Conservation (phyloP, 2,797 vertebrate genomes). For the Sebastes hopkinsi region DNA sequence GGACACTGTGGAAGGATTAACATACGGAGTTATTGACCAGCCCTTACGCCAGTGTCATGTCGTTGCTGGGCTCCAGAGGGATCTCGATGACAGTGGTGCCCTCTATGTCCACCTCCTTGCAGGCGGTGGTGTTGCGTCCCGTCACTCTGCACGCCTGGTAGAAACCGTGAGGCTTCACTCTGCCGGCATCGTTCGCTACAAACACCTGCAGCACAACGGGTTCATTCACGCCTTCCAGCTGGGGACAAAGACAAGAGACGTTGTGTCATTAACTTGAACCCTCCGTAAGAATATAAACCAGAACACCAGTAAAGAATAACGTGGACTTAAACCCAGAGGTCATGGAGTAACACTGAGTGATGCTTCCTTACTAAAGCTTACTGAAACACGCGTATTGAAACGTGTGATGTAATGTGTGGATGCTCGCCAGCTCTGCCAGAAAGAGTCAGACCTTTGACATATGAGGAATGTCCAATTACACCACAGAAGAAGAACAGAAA, state of each 20-base stretch:
- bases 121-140: slow-evolving; percentile 97
- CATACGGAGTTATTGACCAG: not conserved
- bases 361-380: not conserved
- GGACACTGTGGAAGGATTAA: not conserved
- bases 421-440: not conserved
- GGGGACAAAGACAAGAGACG: slow-evolving; percentile 14
- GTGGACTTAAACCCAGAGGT: not conserved
- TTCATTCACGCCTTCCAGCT: slow-evolving; percentile 96
- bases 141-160: slow-evolving; percentile 98
- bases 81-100: slow-evolving; percentile 98
- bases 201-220: slow-evolving; percentile 96
- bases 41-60: slow-evolving; percentile 96
- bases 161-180: slow-evolving; percentile 98
- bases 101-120: slow-evolving; percentile 98
- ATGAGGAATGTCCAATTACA: not conserved
- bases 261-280: not conserved
- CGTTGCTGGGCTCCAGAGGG: slow-evolving; percentile 92
- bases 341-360: not conserved
- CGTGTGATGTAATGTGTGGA: not conserved
- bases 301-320: not conserved
- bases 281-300: not conserved
- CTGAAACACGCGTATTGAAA: not conserved
- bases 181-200: slow-evolving; percentile 95
- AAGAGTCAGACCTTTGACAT: not conserved
- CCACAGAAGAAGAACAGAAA: not conserved